Percentiles rank a stretch among this genome's conserved stretches.
Evolutionary conservation across 2,113 vertebrate genomes (phyloP).

Genomic region (Platichthys stellatus): DNA sequence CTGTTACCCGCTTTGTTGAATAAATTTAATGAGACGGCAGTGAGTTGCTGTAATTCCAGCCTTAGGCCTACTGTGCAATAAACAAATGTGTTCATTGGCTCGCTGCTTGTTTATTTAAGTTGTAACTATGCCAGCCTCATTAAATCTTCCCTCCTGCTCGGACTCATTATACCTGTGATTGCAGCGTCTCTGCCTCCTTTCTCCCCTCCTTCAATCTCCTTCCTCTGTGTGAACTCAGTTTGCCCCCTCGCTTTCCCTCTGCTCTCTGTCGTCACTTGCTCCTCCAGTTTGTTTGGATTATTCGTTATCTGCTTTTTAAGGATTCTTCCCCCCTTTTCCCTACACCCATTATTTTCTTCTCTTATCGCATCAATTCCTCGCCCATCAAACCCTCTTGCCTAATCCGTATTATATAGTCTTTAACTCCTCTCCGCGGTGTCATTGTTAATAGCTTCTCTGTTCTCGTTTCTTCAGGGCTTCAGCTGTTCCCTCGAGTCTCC

Average conservation of each 20-base stretch:
- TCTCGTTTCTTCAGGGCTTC: neutral
- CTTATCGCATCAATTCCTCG: neutral
- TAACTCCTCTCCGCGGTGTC: neutral
- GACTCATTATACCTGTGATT: conserved; percentile 7
- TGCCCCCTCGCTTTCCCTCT: conserved; percentile 14
- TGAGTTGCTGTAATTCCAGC: neutral
- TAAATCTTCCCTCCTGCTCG: conserved; percentile 12
- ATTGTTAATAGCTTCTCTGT: neutral
- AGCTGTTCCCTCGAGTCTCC: neutral
- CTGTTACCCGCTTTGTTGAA: neutral
- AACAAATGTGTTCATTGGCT: conserved; percentile 1
- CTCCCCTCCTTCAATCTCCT: neutral
- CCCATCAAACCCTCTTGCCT: neutral
- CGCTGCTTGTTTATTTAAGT: neutral
- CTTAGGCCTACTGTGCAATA: neutral
- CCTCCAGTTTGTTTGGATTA: conserved; percentile 13
- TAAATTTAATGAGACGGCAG: neutral
- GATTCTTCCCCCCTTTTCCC: conserved; percentile 1
- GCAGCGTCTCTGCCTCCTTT: conserved; percentile 1
- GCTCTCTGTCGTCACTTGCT: conserved; percentile 35
- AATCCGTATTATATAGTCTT: neutral
- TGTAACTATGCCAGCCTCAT: conserved; percentile 6
- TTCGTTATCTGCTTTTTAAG: conserved; percentile 12
- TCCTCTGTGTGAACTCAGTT: conserved; percentile 23
- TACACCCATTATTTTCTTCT: conserved; percentile 3